These are phyloP conservation scores for Labrus mixtus DNA, from an alignment of 2,113 vertebrate genomes.

Conservation along the genomic window DNA sequence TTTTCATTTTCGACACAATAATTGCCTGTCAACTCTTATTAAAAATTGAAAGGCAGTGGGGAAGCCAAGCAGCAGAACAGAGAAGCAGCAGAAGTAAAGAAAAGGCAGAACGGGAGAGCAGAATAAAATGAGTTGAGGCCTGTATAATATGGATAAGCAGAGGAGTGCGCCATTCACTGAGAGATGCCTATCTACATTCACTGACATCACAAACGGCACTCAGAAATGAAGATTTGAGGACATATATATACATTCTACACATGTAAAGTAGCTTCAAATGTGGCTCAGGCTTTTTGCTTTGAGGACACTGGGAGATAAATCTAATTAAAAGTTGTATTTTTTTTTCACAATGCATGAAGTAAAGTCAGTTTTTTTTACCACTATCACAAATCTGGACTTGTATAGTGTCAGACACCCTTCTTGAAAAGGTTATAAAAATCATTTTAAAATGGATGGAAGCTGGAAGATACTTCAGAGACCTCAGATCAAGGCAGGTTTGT, in stretches of 20 bases:
- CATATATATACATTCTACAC: neutral
- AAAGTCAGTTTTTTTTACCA: neutral
- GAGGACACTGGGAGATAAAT: constrained; percentile 7
- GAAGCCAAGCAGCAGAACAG: constrained; percentile 2
- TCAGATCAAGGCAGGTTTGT: neutral
- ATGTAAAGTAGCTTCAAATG: constrained; percentile 31
- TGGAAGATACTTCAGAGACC: neutral
- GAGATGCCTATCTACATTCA: constrained; percentile 51
- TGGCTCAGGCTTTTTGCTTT: constrained; percentile 20
- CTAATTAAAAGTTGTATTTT: constrained; percentile 9
- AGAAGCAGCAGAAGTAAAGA: neutral
- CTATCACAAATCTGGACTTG: neutral
- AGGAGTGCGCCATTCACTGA: constrained; percentile 28
- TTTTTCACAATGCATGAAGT: neutral
- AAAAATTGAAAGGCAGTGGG: constrained; percentile 10
- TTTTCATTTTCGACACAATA: constrained; percentile 35
- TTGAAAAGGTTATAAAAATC: too few species aligned
- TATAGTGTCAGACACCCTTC: too few species aligned
- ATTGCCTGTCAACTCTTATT: constrained; percentile 39
- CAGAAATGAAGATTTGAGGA: constrained; percentile 36
- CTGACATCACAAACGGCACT: constrained; percentile 30
- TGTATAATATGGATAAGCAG: constrained; percentile 45
- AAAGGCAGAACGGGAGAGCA: neutral
- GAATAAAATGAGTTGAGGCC: constrained; percentile 21
- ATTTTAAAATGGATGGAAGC: neutral